phyloP scores from a whole-genome alignment of 2,797 vertebrate genomes.

The Labroides dimidiatus region DNA sequence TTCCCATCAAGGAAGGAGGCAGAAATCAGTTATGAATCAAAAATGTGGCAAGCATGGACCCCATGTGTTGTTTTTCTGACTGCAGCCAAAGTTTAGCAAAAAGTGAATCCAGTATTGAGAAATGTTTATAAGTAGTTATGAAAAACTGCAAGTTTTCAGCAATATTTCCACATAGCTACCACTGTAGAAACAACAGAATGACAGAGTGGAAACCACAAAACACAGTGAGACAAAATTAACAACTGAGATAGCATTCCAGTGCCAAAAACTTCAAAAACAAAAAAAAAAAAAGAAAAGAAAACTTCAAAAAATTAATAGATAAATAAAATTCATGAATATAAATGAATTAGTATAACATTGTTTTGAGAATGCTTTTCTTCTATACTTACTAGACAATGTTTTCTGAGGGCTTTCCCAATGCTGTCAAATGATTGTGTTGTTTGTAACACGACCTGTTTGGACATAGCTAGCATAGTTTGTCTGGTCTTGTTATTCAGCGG shows the following conservation, averaged over 20 bases:
- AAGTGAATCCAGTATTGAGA: constrained; percentile 69
- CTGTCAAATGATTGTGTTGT: constrained; percentile 80
- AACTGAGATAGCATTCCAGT: constrained; percentile 56
- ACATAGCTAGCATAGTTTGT: constrained; percentile 84
- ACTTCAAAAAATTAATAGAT: no score
- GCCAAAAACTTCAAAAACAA: constrained; percentile 40
- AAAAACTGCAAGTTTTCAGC: constrained; percentile 63
- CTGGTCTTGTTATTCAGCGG: constrained; percentile 79
- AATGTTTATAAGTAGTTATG: constrained; percentile 66
- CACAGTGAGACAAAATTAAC: constrained; percentile 64
- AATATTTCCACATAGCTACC: constrained; percentile 67
- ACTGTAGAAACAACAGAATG: constrained; percentile 71
- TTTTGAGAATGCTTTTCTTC: constrained; percentile 64
- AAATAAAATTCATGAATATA: constrained; percentile 53
- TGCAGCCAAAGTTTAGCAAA: constrained; percentile 42
- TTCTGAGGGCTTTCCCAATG: constrained; percentile 65
- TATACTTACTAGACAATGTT: constrained; percentile 45
- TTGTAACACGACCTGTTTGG: constrained; percentile 83
- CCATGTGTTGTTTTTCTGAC: constrained; percentile 47
- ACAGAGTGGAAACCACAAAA: constrained; percentile 72
- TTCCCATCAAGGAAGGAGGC: background rate
- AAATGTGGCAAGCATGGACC: constrained; percentile 2
- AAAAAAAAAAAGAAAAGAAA: no score
- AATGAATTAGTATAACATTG: constrained; percentile 60
- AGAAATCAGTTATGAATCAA: background rate